Conservation (phyloP, 2,888 invertebrate genomes). For the Agapetus fuscipes region DNA sequence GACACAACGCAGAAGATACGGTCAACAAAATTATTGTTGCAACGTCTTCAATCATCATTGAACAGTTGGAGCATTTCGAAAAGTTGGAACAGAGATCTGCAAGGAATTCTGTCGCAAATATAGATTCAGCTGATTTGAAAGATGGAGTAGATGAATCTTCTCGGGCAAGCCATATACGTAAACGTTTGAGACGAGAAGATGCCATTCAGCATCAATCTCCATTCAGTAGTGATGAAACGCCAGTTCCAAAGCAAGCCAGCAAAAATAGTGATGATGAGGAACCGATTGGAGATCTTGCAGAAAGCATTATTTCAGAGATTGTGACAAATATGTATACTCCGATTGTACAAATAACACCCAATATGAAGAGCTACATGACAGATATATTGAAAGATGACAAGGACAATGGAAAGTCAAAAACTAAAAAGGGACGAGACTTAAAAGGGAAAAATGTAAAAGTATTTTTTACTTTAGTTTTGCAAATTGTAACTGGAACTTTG, state of each 20-base stretch:
- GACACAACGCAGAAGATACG: constrained; percentile 13
- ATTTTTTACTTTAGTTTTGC: too few species aligned
- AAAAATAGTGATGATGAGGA: constrained; percentile 40
- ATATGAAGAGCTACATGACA: constrained; percentile 2
- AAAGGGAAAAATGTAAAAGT: too few species aligned
- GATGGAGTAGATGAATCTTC: constrained; percentile 10
- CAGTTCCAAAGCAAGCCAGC: constrained; percentile 37
- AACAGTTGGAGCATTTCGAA: constrained; percentile 20
- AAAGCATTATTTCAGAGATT: constrained; percentile 20
- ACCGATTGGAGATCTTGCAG: constrained; percentile 19
- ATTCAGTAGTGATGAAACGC: constrained; percentile 17
- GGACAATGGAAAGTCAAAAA: too few species aligned
- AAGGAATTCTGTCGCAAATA: constrained; percentile 8
- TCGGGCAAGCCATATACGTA: constrained; percentile 34
- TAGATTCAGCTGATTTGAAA: constrained; percentile 15
- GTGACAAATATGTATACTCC: constrained; percentile 15
- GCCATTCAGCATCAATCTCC: constrained; percentile 44
- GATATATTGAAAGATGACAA: neutral
- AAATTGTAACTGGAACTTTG: too few species aligned
- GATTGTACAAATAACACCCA: constrained; percentile 6
- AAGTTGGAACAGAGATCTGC: constrained; percentile 11
- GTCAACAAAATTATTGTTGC: constrained; percentile 17
- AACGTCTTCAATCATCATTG: constrained; percentile 14
- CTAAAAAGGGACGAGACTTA: too few species aligned
- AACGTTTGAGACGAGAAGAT: constrained; percentile 41